Percentiles rank a stretch among this genome's conserved stretches.
Evolutionary conservation across 2,888 invertebrate genomes (phyloP).

Genomic region (Ptychoptera albimana): DNA sequence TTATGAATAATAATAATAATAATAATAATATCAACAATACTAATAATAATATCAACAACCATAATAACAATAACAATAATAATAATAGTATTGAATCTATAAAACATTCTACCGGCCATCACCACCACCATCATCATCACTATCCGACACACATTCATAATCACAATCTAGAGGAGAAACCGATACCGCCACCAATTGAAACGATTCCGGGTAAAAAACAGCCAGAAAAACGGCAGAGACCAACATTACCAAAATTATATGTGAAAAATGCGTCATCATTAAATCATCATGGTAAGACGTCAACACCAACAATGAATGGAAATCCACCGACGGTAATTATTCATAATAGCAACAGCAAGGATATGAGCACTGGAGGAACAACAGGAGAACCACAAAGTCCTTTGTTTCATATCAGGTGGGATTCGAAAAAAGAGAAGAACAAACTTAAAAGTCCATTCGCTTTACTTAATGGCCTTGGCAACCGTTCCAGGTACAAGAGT

Average conservation of each 20-base stretch:
- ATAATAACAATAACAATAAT: conserved; percentile 21
- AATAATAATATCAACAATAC: conserved; percentile 16
- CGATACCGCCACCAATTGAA: conserved; percentile 83
- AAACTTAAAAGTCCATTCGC: conserved; percentile 1
- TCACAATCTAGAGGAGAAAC: conserved; percentile 51
- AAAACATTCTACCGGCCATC: conserved; percentile 25
- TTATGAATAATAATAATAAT: conserved; percentile 8
- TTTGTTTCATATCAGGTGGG: conserved; percentile 30
- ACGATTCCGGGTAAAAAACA: conserved; percentile 76
- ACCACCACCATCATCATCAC: conserved; percentile 20
- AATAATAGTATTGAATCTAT: conserved; percentile 29
- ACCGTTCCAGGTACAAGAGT: conserved; percentile 26
- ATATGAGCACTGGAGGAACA: conserved; percentile 22
- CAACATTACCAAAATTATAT: conserved; percentile 58
- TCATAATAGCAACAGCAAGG: conserved; percentile 1
- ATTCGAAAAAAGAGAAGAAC: neutral
- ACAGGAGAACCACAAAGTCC: conserved; percentile 31
- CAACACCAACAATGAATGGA: conserved; percentile 44
- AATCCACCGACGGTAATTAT: conserved; percentile 55
- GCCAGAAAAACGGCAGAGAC: conserved; percentile 60
- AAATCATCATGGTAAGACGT: conserved; percentile 23
- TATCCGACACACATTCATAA: conserved; percentile 31
- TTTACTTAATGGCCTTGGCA: neutral
- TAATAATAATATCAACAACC: conserved; percentile 13
- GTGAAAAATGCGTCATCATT: conserved; percentile 47